Evolutionary conservation across 2,113 vertebrate species (phyloP).

Genomic region (Pipa parva): DNA sequence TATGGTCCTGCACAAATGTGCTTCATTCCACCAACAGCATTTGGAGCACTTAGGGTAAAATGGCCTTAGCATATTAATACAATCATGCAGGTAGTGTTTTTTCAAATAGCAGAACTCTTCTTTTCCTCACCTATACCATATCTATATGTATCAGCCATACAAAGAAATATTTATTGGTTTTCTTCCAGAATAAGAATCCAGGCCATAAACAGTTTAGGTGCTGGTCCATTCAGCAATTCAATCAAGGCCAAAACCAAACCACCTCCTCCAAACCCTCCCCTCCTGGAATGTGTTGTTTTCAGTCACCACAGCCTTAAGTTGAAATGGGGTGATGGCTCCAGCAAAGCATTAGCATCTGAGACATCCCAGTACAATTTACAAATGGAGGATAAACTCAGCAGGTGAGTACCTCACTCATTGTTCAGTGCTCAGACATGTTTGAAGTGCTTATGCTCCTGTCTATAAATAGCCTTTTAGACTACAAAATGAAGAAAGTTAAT

Average conservation of each 20-base stretch:
- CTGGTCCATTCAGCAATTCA: constrained; percentile 68
- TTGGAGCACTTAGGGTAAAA: no score
- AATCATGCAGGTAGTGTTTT: no score
- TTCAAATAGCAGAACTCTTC: no score
- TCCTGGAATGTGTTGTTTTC: constrained; percentile 66
- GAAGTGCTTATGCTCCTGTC: no score
- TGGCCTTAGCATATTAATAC: no score
- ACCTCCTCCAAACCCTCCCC: constrained; percentile 70
- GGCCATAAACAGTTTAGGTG: constrained; percentile 68
- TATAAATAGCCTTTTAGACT: constrained; percentile 11
- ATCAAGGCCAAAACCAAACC: constrained; percentile 71
- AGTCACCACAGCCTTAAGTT: constrained; percentile 77
- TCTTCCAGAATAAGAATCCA: constrained; percentile 66
- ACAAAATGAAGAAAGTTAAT: not conserved
- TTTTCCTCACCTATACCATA: no score
- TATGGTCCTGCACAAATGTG: no score
- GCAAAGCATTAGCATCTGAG: constrained; percentile 59
- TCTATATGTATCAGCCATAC: not conserved
- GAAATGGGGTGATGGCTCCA: constrained; percentile 71
- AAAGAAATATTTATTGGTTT: not conserved
- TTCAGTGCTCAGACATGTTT: not conserved
- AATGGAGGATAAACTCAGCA: constrained; percentile 67
- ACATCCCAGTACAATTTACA: constrained; percentile 68
- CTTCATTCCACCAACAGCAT: no score
- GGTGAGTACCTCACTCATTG: constrained; percentile 51